A percentile compares a stretch with the other conserved stretches of the same genome.
Conservation (phyloP, 2,113 vertebrate genomes). For the Kryptolebias marmoratus region DNA sequence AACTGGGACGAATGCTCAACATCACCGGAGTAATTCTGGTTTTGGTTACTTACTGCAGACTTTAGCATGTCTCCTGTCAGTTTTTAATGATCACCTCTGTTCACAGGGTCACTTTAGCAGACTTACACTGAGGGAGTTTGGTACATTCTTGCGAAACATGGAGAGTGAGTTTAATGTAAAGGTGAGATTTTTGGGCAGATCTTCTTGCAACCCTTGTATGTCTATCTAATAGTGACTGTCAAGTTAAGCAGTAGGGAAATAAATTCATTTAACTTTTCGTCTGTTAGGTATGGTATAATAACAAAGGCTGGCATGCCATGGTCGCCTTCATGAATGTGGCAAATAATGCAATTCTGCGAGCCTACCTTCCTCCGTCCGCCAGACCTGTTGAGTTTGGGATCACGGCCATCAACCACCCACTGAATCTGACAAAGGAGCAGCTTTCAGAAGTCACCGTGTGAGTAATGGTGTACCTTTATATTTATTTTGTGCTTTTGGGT, state of each 20-base stretch:
- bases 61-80: background rate
- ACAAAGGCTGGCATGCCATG: slow-evolving; percentile 98
- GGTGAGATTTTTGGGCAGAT: slow-evolving; percentile 72
- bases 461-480: slow-evolving; percentile 56
- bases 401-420: slow-evolving; percentile 90
- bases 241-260: background rate
- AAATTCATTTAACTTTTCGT: background rate
- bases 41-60: background rate
- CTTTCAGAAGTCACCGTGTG: slow-evolving; percentile 98
- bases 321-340: slow-evolving; percentile 94
- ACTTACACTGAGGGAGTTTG: slow-evolving; percentile 82
- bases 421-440: slow-evolving; percentile 98
- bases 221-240: background rate
- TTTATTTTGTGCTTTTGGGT: background rate
- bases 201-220: background rate
- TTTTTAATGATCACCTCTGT: background rate
- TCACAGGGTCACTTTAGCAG: slow-evolving; percentile 72
- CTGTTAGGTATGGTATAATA: slow-evolving; percentile 96
- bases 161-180: slow-evolving; percentile 97
- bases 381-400: slow-evolving; percentile 87
- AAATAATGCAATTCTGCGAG: slow-evolving; percentile 92
- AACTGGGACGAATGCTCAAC: slow-evolving; percentile 90
- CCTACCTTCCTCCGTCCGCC: slow-evolving; percentile 78
- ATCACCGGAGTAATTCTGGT: slow-evolving; percentile 86
- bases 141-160: slow-evolving; percentile 89